Conservation (phyloP, 64 coral and sea anemone species). For the Anthopleura sola region DNA sequence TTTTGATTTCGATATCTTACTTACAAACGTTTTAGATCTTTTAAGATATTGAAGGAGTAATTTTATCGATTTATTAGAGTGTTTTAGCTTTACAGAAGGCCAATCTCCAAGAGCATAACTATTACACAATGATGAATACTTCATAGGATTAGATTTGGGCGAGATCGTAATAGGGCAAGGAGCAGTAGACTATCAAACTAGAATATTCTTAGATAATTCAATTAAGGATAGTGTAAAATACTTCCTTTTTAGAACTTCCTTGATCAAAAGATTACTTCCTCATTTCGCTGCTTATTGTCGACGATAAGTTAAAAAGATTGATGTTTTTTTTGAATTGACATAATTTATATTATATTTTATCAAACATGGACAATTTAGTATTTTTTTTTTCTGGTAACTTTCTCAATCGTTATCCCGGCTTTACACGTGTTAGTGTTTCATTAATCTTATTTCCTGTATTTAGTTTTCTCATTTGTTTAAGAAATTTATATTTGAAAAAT, state of each 20-base stretch:
- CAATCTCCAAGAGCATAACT: background rate
- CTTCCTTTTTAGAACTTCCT: background rate
- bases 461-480: background rate
- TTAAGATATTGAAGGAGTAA: background rate
- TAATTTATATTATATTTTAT: background rate
- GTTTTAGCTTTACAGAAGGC: background rate
- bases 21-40: background rate
- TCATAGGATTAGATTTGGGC: background rate
- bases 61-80: background rate
- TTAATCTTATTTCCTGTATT: too few species aligned
- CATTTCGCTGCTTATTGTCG: background rate
- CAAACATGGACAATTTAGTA: too few species aligned
- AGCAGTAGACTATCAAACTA: background rate
- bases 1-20: background rate
- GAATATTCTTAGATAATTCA: background rate
- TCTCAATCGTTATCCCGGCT: too few species aligned
- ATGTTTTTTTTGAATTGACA: background rate
- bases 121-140: background rate
- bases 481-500: too few species aligned
- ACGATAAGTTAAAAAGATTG: background rate
- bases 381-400: too few species aligned
- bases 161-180: background rate
- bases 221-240: background rate
- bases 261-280: background rate
- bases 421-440: too few species aligned